A percentile compares a stretch with the other conserved stretches of the same genome.
Evolutionary conservation across 2,113 vertebrate genomes (phyloP).

Genomic region (Miniopterus natalensis): DNA sequence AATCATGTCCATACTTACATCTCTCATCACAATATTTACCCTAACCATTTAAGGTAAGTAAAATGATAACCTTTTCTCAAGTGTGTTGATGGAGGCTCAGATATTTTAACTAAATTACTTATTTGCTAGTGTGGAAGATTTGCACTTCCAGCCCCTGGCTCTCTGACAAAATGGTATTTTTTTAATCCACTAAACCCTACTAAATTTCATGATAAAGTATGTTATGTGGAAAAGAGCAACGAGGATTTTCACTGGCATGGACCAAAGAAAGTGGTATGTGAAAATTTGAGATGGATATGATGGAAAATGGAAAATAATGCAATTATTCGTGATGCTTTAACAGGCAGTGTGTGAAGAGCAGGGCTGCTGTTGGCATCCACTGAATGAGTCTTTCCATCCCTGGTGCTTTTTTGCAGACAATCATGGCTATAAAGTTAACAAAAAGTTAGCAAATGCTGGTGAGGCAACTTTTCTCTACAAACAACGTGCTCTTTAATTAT

Average conservation of each 20-base stretch:
- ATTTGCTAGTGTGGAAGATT: neutral
- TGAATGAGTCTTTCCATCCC: slow-evolving; percentile 84
- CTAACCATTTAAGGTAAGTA: neutral
- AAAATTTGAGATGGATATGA: neutral
- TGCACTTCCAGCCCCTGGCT: neutral
- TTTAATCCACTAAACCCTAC: neutral
- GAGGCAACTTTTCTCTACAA: slow-evolving; percentile 32
- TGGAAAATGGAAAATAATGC: neutral
- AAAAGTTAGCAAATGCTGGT: slow-evolving; percentile 81
- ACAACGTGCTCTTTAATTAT: neutral
- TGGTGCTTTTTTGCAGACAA: slow-evolving; percentile 92
- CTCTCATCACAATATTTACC: neutral
- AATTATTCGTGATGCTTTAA: neutral
- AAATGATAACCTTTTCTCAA: neutral
- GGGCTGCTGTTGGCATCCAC: slow-evolving; percentile 91
- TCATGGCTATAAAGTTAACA: slow-evolving; percentile 87
- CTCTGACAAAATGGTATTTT: neutral
- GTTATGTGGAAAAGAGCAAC: neutral
- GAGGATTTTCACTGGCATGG: neutral
- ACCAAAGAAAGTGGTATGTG: neutral
- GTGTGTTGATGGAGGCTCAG: neutral
- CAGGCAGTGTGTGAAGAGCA: slow-evolving; percentile 83
- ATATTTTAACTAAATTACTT: neutral
- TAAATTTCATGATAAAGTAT: neutral
- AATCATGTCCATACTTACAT: neutral